Conservation (phyloP, 2,797 vertebrate genomes). For the Chelon auratus region DNA sequence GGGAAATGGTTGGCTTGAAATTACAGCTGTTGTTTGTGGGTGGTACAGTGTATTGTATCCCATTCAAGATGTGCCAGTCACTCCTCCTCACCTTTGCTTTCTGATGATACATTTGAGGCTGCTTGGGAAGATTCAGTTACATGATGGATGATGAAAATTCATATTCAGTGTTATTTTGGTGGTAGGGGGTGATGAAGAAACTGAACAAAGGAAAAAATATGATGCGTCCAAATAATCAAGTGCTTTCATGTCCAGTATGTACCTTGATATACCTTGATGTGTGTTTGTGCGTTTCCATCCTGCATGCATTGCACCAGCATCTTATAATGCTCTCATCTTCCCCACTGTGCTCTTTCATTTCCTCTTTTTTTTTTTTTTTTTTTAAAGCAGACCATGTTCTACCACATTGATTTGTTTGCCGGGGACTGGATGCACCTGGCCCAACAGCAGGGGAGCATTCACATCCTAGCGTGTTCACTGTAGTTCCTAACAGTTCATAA, state of each 20-base stretch:
- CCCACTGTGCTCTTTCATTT: slow-evolving; percentile 36
- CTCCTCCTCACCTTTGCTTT: background rate
- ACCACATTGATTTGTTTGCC: slow-evolving; percentile 71
- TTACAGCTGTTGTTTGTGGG: background rate
- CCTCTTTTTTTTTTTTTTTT: background rate
- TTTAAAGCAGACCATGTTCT: slow-evolving; percentile 46
- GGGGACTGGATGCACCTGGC: slow-evolving; percentile 69
- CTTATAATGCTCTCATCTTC: slow-evolving; percentile 15
- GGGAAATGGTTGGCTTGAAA: background rate
- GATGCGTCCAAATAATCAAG: background rate
- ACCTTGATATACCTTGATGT: background rate
- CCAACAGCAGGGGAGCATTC: slow-evolving; percentile 76
- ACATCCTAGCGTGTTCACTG: slow-evolving; percentile 59
- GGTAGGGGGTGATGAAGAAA: background rate
- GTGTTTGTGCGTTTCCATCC: slow-evolving; percentile 17
- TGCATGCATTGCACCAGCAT: slow-evolving; percentile 21
- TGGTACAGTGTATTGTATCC: background rate
- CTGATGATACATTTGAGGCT: slow-evolving; percentile 17
- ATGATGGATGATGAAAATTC: slow-evolving; percentile 9
- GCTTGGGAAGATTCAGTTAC: slow-evolving; percentile 27
- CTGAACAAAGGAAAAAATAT: slow-evolving; percentile 11
- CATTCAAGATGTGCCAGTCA: slow-evolving; percentile 36
- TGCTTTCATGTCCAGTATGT: slow-evolving; percentile 8
- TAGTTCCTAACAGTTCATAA: slow-evolving; percentile 55
- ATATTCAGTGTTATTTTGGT: slow-evolving; percentile 21